Percentiles rank a stretch among this genome's conserved stretches.
These are phyloP conservation scores for Atherinosoma microstoma DNA, from an alignment of 2,797 vertebrate species.

Conservation along the genomic window DNA sequence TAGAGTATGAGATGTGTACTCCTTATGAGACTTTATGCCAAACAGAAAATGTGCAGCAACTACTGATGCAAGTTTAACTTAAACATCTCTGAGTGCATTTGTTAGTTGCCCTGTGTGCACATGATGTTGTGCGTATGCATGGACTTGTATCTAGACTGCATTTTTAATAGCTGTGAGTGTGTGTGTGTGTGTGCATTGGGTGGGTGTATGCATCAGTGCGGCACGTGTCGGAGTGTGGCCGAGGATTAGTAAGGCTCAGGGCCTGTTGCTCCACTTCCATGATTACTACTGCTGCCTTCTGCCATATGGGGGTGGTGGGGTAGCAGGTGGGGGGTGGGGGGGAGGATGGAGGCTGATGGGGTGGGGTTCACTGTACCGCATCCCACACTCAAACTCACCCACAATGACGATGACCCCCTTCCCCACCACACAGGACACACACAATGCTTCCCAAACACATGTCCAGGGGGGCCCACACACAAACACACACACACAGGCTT, in stretches of 20 bases:
- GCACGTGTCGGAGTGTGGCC: conserved; percentile 83
- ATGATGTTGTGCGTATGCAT: background rate
- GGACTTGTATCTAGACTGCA: conserved; percentile 3
- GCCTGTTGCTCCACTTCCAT: conserved; percentile 86
- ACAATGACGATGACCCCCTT: conserved; percentile 37
- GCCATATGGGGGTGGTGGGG: conserved; percentile 82
- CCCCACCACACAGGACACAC: conserved; percentile 33
- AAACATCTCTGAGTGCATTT: background rate
- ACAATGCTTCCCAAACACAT: conserved; percentile 39
- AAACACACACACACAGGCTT: conserved; percentile 36
- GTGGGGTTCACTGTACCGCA: conserved; percentile 52
- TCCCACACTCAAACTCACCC: conserved; percentile 31
- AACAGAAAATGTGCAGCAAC: conserved; percentile 21
- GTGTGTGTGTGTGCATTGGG: conserved; percentile 33
- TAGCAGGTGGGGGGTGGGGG: conserved; percentile 48
- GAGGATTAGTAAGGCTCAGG: conserved; percentile 83
- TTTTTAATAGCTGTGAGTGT: conserved; percentile 18
- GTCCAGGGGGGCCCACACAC: conserved; percentile 28
- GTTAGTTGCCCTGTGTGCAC: background rate
- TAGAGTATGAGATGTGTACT: background rate
- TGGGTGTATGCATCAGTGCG: conserved; percentile 72
- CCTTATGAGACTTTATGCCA: background rate
- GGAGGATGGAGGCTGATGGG: background rate
- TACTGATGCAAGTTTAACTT: conserved; percentile 27
- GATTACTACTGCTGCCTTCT: conserved; percentile 84